Evolutionary conservation across 2,797 vertebrate genomes (phyloP), one percentile per base, ranked within the genome.

Genomic region (Staurois parvus): DNA sequence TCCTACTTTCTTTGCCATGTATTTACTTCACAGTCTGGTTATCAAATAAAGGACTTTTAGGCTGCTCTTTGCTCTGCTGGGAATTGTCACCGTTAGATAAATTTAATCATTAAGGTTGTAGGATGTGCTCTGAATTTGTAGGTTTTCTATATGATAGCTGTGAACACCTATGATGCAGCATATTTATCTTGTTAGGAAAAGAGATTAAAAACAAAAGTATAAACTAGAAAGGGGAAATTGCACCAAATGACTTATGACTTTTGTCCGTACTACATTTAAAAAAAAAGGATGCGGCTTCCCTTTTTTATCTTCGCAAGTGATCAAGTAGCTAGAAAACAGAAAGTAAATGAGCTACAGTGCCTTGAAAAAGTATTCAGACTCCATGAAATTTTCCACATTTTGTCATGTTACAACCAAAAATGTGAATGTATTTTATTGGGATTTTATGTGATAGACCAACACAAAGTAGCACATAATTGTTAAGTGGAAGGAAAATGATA

Each of bases 161-260:
- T 7, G 12, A 19, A 40, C 32, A 26, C 34, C 28, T 66, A 45
- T 42, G 67, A 69, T 68, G 28, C 28, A 48, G 29, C 66, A 69
- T 32, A 79, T 79, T 69, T 42, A 79, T 79, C 77, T 69, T 69
- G 66, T 79, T 66, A 52, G 42, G n/a, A 79, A 68, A 48, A 21
- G 0, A 79, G 40, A 52, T 68, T 79, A 79, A 79, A 68, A 76
- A 59, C 21, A 59, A 59, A 79, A 42, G 34, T 45, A 5, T 12
- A 79, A 79, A 68, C 34, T 26, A 30, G 13, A 67, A 67, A 67
- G 19, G 26, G 26, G 26, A 79, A 68, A 42, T 30, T 42, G 40
- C 40, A 24, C 9, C 45, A 15, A 69, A 69, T 69, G 77, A 79
- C 69, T 48, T 79, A 69, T 52, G 64, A 69, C 64, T 45, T 32